These are phyloP conservation scores for Nephila pilipes DNA, from an alignment of 1,140 invertebrate species.

Conservation along the genomic window DNA sequence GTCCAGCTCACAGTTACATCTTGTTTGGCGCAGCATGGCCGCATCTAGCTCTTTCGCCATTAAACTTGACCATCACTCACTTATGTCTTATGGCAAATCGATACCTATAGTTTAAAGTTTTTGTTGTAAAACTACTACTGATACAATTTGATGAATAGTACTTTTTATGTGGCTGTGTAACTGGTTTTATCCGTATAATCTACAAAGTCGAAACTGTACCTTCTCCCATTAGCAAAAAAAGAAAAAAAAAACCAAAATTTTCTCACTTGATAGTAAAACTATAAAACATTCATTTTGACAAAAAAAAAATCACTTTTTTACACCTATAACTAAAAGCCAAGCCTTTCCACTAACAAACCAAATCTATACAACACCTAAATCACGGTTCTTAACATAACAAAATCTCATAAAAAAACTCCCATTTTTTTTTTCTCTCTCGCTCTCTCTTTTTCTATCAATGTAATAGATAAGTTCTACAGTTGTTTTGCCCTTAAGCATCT, in stretches of 20 bases:
- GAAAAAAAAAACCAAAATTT: not conserved
- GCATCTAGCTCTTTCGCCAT: too few species aligned
- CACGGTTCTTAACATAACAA: slow-evolving; percentile 10
- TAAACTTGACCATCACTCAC: too few species aligned
- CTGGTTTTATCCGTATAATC: not conserved
- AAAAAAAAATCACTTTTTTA: not conserved
- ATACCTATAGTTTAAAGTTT: not conserved
- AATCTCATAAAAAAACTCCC: slow-evolving; percentile 11
- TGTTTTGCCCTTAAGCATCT: slow-evolving; percentile 27
- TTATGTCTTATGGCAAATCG: too few species aligned
- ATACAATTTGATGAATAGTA: not conserved
- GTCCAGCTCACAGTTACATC: too few species aligned
- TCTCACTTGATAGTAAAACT: not conserved
- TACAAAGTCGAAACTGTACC: too few species aligned
- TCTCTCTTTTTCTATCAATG: not conserved
- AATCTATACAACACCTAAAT: slow-evolving; percentile 3
- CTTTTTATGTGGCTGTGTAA: not conserved
- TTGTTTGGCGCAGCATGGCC: too few species aligned
- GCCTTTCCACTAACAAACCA: not conserved
- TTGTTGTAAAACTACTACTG: not conserved
- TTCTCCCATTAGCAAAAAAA: not conserved
- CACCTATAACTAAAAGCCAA: not conserved
- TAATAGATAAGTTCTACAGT: slow-evolving; percentile 32
- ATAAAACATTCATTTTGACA: not conserved
- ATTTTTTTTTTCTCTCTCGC: not conserved